Evolutionary conservation across 64 coral and sea anemone species (phyloP).

Genomic region (Montipora cactus): DNA sequence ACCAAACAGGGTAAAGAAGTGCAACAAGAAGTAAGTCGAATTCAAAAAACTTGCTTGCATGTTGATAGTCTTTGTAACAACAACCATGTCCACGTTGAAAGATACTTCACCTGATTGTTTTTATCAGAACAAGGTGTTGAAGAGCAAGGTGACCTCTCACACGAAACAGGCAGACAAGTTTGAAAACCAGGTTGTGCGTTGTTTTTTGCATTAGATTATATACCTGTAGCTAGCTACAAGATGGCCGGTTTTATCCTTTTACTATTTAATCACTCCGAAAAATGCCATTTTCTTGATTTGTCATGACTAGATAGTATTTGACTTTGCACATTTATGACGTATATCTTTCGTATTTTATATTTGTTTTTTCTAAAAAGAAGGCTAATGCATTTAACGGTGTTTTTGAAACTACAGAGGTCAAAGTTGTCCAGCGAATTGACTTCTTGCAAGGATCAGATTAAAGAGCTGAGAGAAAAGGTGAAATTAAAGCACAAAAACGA

Average conservation of each 20-base stretch:
- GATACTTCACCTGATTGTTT: background rate
- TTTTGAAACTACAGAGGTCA: background rate
- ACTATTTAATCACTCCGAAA: background rate
- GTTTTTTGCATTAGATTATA: background rate
- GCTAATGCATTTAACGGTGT: background rate
- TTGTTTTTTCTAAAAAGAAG: background rate
- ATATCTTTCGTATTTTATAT: too few relatives aligned
- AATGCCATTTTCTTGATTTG: background rate
- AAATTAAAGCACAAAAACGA: background rate
- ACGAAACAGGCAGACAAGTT: slow-evolving; percentile 58
- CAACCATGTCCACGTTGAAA: background rate
- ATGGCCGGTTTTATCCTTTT: background rate
- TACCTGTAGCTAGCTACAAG: background rate
- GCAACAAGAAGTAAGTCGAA: slow-evolving; percentile 74
- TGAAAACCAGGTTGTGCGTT: slow-evolving; percentile 55
- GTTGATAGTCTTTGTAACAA: background rate
- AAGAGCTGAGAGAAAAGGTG: slow-evolving; percentile 56
- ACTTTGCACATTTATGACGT: too few relatives aligned
- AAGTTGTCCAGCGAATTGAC: slow-evolving; percentile 37
- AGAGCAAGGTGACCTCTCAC: slow-evolving; percentile 69
- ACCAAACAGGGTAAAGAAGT: slow-evolving; percentile 81
- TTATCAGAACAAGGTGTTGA: slow-evolving; percentile 63
- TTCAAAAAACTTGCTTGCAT: background rate
- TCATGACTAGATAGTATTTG: background rate
- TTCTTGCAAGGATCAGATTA: slow-evolving; percentile 47